Base-by-base conservation (phyloP, 2,888 invertebrate species). In the Ormyrus nitidulus region DNA sequence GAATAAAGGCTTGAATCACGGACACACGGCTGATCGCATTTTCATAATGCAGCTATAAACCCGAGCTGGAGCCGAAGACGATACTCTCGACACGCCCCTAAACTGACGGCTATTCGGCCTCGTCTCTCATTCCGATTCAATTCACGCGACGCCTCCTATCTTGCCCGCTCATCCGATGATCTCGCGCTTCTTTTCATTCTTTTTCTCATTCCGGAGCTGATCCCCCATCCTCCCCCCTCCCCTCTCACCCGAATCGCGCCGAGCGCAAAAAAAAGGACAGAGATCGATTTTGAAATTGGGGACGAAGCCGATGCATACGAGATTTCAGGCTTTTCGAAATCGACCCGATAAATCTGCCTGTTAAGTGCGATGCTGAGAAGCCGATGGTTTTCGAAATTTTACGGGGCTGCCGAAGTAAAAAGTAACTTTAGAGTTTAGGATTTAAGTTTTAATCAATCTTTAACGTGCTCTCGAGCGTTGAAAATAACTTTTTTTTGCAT, bases 41-140 rank as follows among this genome's bases (percentile, higher is more conserved):
- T 49, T 71, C 61, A 54, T 68, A 62, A 72, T 44, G 59, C 44
- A 48, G 62, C 13, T 11, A 61, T 71, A 61, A 58, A 59, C 11
- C 11, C 51, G 48, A 4, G 58, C 2, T n/a, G 11, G n/a, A 5
- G 13, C 44, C 44, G 34, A 54, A 58, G 58, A n/a, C 58, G 58
- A 34, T 61, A 46, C 44, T 34, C 34, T 34, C 54, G 61, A 62
- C 72, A 73, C 72, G 72, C 72, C 72, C 64, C 72, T 34, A 73
- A 73, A 64, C 51, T 61, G 49, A 71, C 51, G 71, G 34, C 34
- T 34, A 34, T 8, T 19, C 19, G 51, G 49, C 49, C 51, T 51
- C 54, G 51, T 58, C 72, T 71, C 81, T 82, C 84, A 82, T 85
- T 74, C 82, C 81, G 82, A 85, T 85, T 83, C 83, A 84, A 84